Evolutionary conservation across 2,797 vertebrate genomes (phyloP).

Genomic region (Acanthopagrus latus): DNA sequence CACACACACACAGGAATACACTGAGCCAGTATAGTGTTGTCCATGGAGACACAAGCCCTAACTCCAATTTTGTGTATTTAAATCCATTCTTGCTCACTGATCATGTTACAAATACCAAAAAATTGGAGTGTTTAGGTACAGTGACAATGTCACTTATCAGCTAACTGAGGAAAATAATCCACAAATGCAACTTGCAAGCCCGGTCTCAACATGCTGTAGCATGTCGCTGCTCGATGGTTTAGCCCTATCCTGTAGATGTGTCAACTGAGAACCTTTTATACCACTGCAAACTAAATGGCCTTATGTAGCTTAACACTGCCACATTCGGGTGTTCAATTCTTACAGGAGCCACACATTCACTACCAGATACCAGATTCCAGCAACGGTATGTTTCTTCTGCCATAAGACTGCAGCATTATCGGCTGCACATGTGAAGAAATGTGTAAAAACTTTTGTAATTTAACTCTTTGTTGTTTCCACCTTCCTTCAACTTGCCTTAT

Average conservation of each 20-base stretch:
- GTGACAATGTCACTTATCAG: not conserved
- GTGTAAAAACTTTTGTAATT: conserved; percentile 2
- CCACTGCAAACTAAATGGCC: conserved; percentile 20
- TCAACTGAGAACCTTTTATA: not conserved
- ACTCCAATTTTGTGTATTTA: not conserved
- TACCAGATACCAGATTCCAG: not conserved
- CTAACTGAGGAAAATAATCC: not conserved
- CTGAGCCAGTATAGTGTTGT: conserved; percentile 3
- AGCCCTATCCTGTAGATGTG: not conserved
- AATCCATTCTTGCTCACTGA: not conserved
- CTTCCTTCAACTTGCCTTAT: conserved; percentile 40
- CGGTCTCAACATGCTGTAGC: not conserved
- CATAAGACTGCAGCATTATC: not conserved
- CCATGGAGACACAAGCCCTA: conserved; percentile 11
- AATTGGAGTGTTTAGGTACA: not conserved
- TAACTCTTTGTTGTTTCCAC: not conserved
- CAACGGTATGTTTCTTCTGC: not conserved
- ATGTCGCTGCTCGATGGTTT: conserved; percentile 14
- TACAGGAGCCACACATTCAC: not conserved
- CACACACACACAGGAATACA: conserved; percentile 3
- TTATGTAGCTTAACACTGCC: conserved; percentile 46
- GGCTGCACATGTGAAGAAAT: not conserved
- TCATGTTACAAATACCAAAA: conserved; percentile 2
- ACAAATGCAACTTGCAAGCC: not conserved
- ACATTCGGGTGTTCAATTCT: conserved; percentile 1